Evolutionary conservation across 64 coral and sea anemone species (phyloP).

Genomic region (Dendronephthya gigantea): DNA sequence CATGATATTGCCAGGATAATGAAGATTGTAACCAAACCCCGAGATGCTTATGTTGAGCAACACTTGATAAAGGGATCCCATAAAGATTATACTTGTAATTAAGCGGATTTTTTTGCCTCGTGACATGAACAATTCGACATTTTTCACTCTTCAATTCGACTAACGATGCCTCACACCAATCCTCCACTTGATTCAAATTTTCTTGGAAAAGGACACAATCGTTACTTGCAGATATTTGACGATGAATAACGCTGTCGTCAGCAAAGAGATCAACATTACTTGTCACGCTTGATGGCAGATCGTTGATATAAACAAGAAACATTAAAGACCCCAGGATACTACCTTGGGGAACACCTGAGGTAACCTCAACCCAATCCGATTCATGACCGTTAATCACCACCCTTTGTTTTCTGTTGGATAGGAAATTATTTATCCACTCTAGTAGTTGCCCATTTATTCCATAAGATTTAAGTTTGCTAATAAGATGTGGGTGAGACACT

Average conservation of each 20-base stretch:
- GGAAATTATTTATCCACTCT: neutral
- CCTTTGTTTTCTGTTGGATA: neutral
- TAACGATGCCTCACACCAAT: conserved; percentile 9
- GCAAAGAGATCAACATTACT: neutral
- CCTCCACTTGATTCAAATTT: neutral
- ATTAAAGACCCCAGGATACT: conserved; percentile 9
- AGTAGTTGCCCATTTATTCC: neutral
- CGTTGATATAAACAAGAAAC: neutral
- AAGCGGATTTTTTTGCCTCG: neutral
- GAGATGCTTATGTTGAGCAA: conserved; percentile 26
- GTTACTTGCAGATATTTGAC: neutral
- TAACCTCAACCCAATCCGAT: neutral
- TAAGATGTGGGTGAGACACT: neutral
- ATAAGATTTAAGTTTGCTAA: neutral
- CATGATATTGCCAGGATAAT: conserved; percentile 25
- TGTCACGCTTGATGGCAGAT: neutral
- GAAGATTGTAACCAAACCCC: conserved; percentile 22
- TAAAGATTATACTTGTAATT: no score
- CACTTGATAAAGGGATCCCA: neutral
- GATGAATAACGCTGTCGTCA: neutral
- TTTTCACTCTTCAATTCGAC: conserved; percentile 21
- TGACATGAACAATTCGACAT: neutral
- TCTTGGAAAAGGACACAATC: conserved; percentile 15
- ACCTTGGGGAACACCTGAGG: neutral
- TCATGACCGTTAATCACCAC: neutral